Base-by-base conservation (phyloP, 1,140 invertebrate genomes). In the Bradynema listronoti region DNA sequence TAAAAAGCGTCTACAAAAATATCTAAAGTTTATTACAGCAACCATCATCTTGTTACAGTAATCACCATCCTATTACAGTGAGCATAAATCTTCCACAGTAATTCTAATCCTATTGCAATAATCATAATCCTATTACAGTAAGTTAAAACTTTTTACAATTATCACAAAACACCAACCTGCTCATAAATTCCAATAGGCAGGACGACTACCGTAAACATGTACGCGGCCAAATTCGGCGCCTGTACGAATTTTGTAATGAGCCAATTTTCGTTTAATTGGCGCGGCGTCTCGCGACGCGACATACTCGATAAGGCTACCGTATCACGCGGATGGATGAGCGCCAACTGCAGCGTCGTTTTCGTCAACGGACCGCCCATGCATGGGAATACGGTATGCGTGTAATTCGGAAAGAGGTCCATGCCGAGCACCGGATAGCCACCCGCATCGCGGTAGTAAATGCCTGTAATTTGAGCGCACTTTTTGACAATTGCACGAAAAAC, bases 271-370 rank as follows among this genome's bases (percentile, higher is more conserved):
- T 67, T 63, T 29, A 65, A 42, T 30, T 30, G 24, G 50, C 50
- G 30, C 29, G 52, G 30, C 30, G 41, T 9, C 39, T 39, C 34
- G 19, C 55, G 43, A 36, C 42, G 54, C 11, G 42, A 68, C 65
- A 71, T 67, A 32, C 55, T 58, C 24, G 66, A 69, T 16, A 67
- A 41, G n/a, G 68, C 68, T 27, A 66, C 33, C 22, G 65, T 67
- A 25, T 52, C 65, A 14, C 49, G 61, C n/a, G 65, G 65, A 60
- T 67, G 65, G 19, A 67, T 33, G 32, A 67, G 25, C 22, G 51
- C 49, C 33, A 66, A 58, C 54, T 60, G 19, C 55, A 11, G 27
- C 46, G 61, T 63, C 6, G 61, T 65, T 30, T 63, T 63, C 2
- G 42, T 54, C 25, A 63, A 52, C 22, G 58, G 63, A 5, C 51